Percentiles rank a stretch among this genome's conserved stretches.
Evolutionary conservation across 2,797 vertebrate genomes (phyloP).

Genomic region (Hypotaenidia okinawae): DNA sequence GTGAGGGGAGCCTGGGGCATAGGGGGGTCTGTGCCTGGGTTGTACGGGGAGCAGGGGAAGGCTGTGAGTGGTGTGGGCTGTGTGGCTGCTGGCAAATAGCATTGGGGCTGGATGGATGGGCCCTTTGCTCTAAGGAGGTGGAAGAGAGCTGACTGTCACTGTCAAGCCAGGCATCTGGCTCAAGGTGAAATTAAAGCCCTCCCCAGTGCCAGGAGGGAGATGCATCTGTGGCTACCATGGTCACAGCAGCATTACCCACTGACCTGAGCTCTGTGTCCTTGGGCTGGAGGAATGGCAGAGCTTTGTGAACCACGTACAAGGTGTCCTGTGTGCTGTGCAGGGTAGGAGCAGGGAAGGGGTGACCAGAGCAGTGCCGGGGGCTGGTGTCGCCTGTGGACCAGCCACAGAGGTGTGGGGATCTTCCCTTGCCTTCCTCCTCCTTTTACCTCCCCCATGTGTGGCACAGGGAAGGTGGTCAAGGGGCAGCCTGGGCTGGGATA

Average conservation of each 20-base stretch:
- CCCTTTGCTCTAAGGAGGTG: background rate
- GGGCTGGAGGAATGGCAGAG: background rate
- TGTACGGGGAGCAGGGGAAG: background rate
- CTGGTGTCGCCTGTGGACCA: no score
- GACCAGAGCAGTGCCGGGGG: background rate
- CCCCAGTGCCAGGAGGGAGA: no score
- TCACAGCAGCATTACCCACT: background rate
- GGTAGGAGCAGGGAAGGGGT: background rate
- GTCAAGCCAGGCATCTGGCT: background rate
- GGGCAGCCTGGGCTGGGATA: background rate
- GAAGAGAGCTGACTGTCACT: background rate
- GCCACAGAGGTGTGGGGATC: background rate
- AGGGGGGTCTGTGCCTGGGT: background rate
- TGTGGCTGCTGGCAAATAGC: background rate
- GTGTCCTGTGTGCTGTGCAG: background rate
- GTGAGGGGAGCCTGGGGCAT: background rate
- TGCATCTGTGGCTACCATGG: no score
- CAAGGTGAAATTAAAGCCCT: background rate
- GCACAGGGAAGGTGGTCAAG: background rate
- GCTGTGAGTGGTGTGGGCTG: accelerated
- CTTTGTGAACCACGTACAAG: background rate
- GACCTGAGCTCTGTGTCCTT: background rate
- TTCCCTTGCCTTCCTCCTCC: background rate
- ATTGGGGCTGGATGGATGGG: background rate
- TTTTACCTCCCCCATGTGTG: no score